Evolutionary conservation across 2,797 vertebrate species (phyloP).

Genomic region (Pseudomugil tenellus): DNA sequence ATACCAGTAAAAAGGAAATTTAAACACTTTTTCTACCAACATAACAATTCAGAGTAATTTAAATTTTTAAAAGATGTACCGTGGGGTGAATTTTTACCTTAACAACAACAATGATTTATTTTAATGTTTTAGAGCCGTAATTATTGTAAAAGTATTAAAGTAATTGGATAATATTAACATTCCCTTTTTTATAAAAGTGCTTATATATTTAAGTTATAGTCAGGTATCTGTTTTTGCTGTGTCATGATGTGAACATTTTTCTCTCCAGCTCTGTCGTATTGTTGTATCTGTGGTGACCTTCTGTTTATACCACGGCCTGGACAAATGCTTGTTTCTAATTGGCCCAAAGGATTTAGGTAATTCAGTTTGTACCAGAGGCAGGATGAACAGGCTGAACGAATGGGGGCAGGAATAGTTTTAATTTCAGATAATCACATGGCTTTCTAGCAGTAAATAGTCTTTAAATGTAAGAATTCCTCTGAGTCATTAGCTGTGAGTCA

Average conservation of each 20-base stretch:
- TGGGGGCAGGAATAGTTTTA: conserved; percentile 41
- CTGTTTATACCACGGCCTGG: conserved; percentile 61
- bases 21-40: conserved; percentile 47
- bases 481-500: conserved; percentile 29
- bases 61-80: conserved; percentile 33
- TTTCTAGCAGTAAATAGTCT: conserved; percentile 21
- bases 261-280: conserved; percentile 39
- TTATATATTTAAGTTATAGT: conserved; percentile 29
- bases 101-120: conserved; percentile 28
- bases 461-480: conserved; percentile 28
- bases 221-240: conserved; percentile 52
- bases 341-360: conserved; percentile 46
- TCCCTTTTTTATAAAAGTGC: conserved; percentile 25
- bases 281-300: conserved; percentile 55
- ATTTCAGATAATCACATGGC: conserved; percentile 42
- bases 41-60: conserved; percentile 45
- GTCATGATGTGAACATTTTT: conserved; percentile 54
- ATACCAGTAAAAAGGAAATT: conserved; percentile 39
- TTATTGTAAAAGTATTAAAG: too few relatives aligned
- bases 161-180: conserved; percentile 27
- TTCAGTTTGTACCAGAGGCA: conserved; percentile 40
- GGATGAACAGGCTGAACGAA: conserved; percentile 22
- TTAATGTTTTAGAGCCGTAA: conserved; percentile 25
- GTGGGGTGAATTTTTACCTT: conserved; percentile 52
- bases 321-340: conserved; percentile 63